Evolutionary conservation across 2,113 vertebrate species (phyloP), one percentile per base, ranked within the genome.

Genomic region (Takifugu bimaculatus): DNA sequence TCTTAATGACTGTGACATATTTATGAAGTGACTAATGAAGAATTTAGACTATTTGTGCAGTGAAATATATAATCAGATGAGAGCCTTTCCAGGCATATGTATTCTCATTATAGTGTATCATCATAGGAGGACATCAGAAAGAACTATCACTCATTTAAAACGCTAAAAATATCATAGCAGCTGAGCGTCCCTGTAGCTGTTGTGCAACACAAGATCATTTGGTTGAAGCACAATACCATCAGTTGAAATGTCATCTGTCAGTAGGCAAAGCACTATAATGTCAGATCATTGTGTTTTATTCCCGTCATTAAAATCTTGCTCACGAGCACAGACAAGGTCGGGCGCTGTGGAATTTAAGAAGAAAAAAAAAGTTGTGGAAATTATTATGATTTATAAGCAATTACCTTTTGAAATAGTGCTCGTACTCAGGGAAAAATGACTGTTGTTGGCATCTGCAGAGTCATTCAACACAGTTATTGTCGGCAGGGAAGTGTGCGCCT

Each of bases 381-480:
- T 6, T 39, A 39, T 10, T 52, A 66, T 65, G 65, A 71, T 86
- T 75, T 77, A 79, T 70, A 54, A 51, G 59, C 74, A 78, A 77
- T 82, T 72, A 77, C 32, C 27, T 47, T 63, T 80, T 71, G 64
- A 82, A 72, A 66, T 69, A 26, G 42, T 50, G 54, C 61, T 57
- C 66, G 14, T 70, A 68, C 72, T 50, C 27, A 66, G 74, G 20
- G 69, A 84, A 48, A 76, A 78, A 80, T 73, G 68, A 75, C 58
- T 50, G 52, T 54, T 66, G 64, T 75, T 76, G 68, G 60, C 42
- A 3, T 63, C 74, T 54, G 57, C 64, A 76, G 75, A 77, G 73
- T 72, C 77, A 68, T 64, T 57, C 48, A 39, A 58, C 50, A 57
- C 54, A 79, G 82, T 85, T 75, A 82, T 60, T 68, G 60, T 63